Percentiles rank a stretch among this genome's conserved stretches.
These are phyloP conservation scores for Heteractis magnifica DNA, from an alignment of 92 coral and sea anemone genomes.

Conservation along the genomic window DNA sequence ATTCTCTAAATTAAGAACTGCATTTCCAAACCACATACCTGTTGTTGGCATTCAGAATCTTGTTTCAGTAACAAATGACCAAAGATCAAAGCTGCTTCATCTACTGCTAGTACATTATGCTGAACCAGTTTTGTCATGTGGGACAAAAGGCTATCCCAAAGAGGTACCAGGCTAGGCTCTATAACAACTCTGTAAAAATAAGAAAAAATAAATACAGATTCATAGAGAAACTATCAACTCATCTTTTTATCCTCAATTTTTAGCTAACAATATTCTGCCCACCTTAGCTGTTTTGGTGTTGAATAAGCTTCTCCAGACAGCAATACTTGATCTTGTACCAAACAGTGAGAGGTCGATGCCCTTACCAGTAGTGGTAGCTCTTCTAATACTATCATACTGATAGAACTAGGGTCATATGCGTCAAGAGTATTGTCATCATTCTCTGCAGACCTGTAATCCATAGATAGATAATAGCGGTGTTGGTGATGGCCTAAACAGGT, in stretches of 20 bases:
- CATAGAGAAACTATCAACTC: too few relatives aligned
- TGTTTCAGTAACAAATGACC: slow-evolving; percentile 40
- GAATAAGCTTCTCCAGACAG: slow-evolving; percentile 21
- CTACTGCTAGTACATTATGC: slow-evolving; percentile 61
- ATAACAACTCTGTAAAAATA: slow-evolving; percentile 26
- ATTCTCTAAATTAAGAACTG: too few relatives aligned
- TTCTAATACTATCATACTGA: slow-evolving; percentile 75
- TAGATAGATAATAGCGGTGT: background rate
- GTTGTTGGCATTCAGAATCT: slow-evolving; percentile 31
- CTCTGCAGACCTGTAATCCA: slow-evolving; percentile 21
- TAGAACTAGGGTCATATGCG: slow-evolving; percentile 70
- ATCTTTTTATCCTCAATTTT: background rate
- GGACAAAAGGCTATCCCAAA: slow-evolving; percentile 64
- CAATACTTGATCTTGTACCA: slow-evolving; percentile 57
- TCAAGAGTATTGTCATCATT: slow-evolving; percentile 51
- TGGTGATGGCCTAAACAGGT: too few relatives aligned
- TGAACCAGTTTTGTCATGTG: slow-evolving; percentile 66
- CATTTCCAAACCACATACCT: slow-evolving; percentile 39
- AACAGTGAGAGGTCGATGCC: slow-evolving; percentile 52
- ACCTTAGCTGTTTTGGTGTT: slow-evolving; percentile 72
- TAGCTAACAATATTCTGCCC: background rate
- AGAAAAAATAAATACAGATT: background rate
- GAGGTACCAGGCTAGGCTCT: slow-evolving; percentile 42
- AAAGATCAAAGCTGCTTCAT: slow-evolving; percentile 55
- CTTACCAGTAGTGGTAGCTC: slow-evolving; percentile 68